Evolutionary conservation across 2,797 vertebrate genomes (phyloP).

Genomic region (Xyrichtys novacula): DNA sequence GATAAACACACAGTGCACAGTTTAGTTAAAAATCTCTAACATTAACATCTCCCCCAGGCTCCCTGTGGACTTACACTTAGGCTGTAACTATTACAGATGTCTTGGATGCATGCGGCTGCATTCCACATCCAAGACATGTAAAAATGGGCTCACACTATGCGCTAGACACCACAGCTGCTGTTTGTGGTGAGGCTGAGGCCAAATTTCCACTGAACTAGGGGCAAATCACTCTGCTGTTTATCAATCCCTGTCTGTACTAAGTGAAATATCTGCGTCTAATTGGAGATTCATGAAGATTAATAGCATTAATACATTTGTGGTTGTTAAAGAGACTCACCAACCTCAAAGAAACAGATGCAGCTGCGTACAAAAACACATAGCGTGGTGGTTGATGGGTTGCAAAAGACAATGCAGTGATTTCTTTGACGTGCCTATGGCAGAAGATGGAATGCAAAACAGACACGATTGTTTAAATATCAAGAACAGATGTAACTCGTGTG

Average conservation of each 20-base stretch:
- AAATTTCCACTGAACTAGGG: slow-evolving; percentile 1
- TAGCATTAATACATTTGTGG: background rate
- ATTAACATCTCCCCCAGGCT: background rate
- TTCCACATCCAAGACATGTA: slow-evolving; percentile 6
- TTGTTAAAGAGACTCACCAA: background rate
- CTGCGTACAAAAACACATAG: background rate
- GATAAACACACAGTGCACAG: background rate
- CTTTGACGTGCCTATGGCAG: background rate
- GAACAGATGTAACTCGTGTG: slow-evolving; percentile 19
- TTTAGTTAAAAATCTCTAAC: background rate
- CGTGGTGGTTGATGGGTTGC: background rate
- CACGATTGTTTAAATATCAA: slow-evolving; percentile 15
- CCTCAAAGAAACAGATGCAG: background rate
- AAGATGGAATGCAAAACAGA: background rate
- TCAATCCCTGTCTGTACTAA: background rate
- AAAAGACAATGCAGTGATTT: slow-evolving; percentile 5
- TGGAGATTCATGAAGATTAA: background rate
- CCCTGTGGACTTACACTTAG: background rate
- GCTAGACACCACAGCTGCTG: background rate
- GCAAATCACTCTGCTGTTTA: background rate
- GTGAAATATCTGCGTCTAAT: background rate
- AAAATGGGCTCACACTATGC: background rate
- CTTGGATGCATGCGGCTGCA: background rate
- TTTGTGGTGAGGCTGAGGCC: background rate
- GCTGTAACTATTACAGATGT: background rate